A percentile compares a stretch with the other conserved stretches of the same genome.
Evolutionary conservation across 2,797 vertebrate species (phyloP).

Genomic region (Melopsittacus undulatus): DNA sequence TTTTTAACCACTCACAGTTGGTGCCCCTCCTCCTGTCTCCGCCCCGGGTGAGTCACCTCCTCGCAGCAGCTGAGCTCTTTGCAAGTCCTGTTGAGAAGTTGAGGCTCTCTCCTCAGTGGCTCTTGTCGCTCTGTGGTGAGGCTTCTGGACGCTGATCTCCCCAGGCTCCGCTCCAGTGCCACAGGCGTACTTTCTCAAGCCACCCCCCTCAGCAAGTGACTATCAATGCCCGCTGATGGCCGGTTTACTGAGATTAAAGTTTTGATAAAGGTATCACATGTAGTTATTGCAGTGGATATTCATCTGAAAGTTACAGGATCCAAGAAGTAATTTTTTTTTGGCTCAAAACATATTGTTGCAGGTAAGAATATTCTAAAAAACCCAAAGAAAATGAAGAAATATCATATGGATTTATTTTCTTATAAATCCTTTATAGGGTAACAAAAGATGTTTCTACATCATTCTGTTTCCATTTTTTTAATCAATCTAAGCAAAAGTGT

Average conservation of each 20-base stretch:
- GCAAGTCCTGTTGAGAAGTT: too few relatives aligned
- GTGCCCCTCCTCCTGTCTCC: too few relatives aligned
- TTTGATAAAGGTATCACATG: background rate
- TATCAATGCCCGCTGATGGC: too few relatives aligned
- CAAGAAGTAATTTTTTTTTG: background rate
- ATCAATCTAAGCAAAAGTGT: background rate
- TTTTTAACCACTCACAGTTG: too few relatives aligned
- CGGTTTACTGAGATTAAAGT: background rate
- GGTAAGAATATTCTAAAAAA: background rate
- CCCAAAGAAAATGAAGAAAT: background rate
- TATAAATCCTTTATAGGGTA: background rate
- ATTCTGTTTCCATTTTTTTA: background rate
- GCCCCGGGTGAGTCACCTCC: too few relatives aligned
- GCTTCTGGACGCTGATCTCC: too few relatives aligned
- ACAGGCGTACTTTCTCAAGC: too few relatives aligned
- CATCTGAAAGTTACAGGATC: background rate
- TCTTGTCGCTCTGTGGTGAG: too few relatives aligned
- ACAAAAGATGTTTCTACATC: background rate
- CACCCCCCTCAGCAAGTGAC: too few relatives aligned
- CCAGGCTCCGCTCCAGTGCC: too few relatives aligned
- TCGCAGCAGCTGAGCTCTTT: too few relatives aligned
- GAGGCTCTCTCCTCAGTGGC: too few relatives aligned
- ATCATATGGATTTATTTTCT: background rate
- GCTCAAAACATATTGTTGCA: rapidly evolving
- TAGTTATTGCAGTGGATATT: background rate